These are phyloP conservation scores for Chionoecetes opilio DNA, from an alignment of 1,140 invertebrate genomes.

Conservation along the genomic window DNA sequence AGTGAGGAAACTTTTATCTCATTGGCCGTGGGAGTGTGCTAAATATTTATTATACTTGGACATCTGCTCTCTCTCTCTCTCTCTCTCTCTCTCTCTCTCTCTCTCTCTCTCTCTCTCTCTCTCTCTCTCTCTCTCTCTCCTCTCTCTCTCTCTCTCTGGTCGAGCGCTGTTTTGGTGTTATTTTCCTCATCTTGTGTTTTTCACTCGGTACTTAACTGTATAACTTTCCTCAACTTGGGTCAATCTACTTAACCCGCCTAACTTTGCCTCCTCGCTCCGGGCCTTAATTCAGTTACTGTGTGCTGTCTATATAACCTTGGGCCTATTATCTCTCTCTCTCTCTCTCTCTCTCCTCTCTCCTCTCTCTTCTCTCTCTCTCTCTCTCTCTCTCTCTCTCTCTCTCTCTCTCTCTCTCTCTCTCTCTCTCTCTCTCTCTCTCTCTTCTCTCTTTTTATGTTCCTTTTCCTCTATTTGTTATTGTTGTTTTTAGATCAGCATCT, in stretches of 20 bases:
- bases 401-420: slow-evolving; percentile 41
- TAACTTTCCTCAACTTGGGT: too few relatives aligned
- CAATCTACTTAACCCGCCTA: too few relatives aligned
- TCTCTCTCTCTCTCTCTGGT: not conserved
- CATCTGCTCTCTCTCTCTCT: slow-evolving; percentile 44
- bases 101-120: not conserved
- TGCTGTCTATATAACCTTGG: too few relatives aligned
- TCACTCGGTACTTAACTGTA: too few relatives aligned
- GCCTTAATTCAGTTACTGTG: too few relatives aligned
- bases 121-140: not conserved
- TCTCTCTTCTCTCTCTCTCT: slow-evolving; percentile 1
- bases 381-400: not conserved
- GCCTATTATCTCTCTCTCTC: not conserved
- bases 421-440: not conserved
- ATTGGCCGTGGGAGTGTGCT: not conserved
- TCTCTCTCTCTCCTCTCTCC: slow-evolving; percentile 9
- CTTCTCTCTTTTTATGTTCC: not conserved
- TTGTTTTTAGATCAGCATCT: not conserved
- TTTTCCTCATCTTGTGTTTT: too few relatives aligned
- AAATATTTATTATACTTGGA: not conserved
- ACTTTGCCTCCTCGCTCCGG: too few relatives aligned
- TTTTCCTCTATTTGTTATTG: not conserved
- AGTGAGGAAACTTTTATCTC: not conserved
- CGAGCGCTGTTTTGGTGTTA: too few relatives aligned
- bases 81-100: slow-evolving; percentile 47